These are phyloP conservation scores for Myotis vivesi DNA, from an alignment of 2,797 vertebrate species.

Conservation along the genomic window DNA sequence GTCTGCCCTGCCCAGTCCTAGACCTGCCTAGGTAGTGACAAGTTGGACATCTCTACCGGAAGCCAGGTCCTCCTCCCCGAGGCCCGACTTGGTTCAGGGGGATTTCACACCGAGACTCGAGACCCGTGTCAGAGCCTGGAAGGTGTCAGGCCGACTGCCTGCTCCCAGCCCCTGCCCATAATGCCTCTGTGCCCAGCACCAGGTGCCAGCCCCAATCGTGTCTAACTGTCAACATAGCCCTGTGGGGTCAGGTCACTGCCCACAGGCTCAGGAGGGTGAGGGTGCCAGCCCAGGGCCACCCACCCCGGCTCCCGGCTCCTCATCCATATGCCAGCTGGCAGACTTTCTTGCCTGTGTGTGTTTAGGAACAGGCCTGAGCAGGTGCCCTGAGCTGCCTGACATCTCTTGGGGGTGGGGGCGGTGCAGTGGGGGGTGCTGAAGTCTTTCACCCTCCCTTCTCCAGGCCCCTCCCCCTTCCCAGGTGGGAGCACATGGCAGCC, in stretches of 20 bases:
- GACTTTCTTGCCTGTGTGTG: fast-evolving
- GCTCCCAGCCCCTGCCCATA: fast-evolving
- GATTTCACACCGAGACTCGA: neutral
- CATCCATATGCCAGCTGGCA: fast-evolving
- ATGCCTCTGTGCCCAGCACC: fast-evolving
- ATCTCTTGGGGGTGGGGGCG: neutral
- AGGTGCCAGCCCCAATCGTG: fast-evolving
- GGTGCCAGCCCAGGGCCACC: neutral
- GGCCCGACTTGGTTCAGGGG: neutral
- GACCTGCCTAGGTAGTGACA: neutral
- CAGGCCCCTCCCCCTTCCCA: neutral
- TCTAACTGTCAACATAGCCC: neutral
- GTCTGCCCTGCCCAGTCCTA: neutral
- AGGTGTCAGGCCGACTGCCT: neutral
- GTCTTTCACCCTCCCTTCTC: too few species aligned
- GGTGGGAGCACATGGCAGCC: neutral
- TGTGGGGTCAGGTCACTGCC: neutral
- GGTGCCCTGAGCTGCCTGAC: neutral
- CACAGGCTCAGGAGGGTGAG: neutral
- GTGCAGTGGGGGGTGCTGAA: fast-evolving
- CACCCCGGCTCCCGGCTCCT: neutral
- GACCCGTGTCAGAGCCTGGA: fast-evolving
- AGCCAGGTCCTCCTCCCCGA: neutral
- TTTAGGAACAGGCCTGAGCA: constrained; percentile 23
- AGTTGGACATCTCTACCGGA: neutral